Conservation (phyloP, 2,797 vertebrate species). For the Rhyacichthys aspro region DNA sequence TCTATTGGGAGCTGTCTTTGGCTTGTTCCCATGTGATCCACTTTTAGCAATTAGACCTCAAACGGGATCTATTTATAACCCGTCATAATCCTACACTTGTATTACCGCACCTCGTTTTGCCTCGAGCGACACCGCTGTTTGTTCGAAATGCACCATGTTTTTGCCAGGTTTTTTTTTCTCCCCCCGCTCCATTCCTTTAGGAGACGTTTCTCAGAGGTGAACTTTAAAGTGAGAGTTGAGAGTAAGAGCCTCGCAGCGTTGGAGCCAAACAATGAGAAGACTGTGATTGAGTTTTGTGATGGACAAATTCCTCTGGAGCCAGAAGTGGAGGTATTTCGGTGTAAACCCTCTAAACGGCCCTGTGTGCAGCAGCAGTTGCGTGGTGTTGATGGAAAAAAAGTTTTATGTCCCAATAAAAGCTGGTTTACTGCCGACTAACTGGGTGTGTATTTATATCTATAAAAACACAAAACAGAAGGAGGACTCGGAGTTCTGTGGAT, state of each 20-base stretch:
- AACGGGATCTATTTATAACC: slow-evolving; percentile 39
- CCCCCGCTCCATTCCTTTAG: slow-evolving; percentile 22
- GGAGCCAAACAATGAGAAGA: slow-evolving; percentile 63
- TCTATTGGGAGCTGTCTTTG: slow-evolving; percentile 13
- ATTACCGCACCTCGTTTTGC: slow-evolving; percentile 34
- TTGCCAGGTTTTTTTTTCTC: slow-evolving; percentile 34
- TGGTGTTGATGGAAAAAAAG: slow-evolving; percentile 72
- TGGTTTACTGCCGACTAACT: slow-evolving; percentile 70
- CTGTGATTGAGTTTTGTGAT: slow-evolving; percentile 61
- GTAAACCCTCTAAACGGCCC: slow-evolving; percentile 53
- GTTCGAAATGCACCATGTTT: slow-evolving; percentile 13
- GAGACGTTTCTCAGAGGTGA: slow-evolving; percentile 33
- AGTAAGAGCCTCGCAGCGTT: slow-evolving; percentile 24
- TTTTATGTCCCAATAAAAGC: slow-evolving; percentile 76
- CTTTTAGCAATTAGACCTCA: slow-evolving; percentile 27
- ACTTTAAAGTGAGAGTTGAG: slow-evolving; percentile 11
- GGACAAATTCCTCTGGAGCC: slow-evolving; percentile 59
- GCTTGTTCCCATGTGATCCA: slow-evolving; percentile 28
- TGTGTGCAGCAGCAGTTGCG: slow-evolving; percentile 51
- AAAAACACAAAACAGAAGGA: slow-evolving; percentile 53
- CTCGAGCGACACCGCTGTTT: slow-evolving; percentile 19
- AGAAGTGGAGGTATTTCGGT: slow-evolving; percentile 50
- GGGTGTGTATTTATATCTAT: slow-evolving; percentile 72
- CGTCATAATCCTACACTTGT: slow-evolving; percentile 15
- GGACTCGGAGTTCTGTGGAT: slow-evolving; percentile 28